Percentiles rank a stretch among this genome's conserved stretches.
phyloP scores from a whole-genome alignment of 2,888 invertebrate genomes.

The Hypselothyrea guttata region DNA sequence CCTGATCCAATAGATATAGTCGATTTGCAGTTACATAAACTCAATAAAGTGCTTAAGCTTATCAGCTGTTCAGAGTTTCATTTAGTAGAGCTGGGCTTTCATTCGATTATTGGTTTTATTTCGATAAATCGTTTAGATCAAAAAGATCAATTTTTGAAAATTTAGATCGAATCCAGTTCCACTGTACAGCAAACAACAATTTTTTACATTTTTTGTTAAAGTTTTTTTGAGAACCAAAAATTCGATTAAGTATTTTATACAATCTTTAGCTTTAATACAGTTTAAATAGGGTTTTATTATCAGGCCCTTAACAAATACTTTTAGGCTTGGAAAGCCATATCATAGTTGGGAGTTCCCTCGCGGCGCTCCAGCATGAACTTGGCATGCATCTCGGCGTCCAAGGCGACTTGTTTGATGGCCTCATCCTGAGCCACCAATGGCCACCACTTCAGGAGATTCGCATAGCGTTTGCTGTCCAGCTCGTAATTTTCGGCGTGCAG shows the following conservation, averaged over 20 bases:
- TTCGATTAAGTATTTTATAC: too few relatives aligned
- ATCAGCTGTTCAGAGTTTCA: too few relatives aligned
- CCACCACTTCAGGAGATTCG: slow-evolving; percentile 70
- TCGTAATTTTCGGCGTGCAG: slow-evolving; percentile 84
- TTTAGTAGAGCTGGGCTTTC: too few relatives aligned
- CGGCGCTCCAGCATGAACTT: slow-evolving; percentile 87
- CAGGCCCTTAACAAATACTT: neutral
- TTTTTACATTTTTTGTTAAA: too few relatives aligned
- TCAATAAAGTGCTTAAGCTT: slow-evolving; percentile 48
- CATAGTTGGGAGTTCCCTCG: slow-evolving; percentile 86
- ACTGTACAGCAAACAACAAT: too few relatives aligned
- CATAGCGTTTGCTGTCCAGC: slow-evolving; percentile 48
- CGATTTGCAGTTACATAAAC: slow-evolving; percentile 12
- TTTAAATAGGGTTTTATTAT: slow-evolving; percentile 17
- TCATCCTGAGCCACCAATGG: slow-evolving; percentile 87
- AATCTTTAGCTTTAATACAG: too few relatives aligned
- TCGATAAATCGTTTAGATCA: too few relatives aligned
- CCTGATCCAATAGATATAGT: too few relatives aligned
- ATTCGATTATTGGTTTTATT: too few relatives aligned
- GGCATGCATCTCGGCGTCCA: slow-evolving; percentile 88
- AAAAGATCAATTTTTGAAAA: too few relatives aligned
- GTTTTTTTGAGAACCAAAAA: too few relatives aligned
- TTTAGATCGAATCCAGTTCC: too few relatives aligned
- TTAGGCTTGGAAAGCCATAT: slow-evolving; percentile 50
- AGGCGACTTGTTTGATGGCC: slow-evolving; percentile 86